Percentiles rank a stretch among this genome's conserved stretches.
phyloP scores from a whole-genome alignment of 1,140 invertebrate species.

The Magallana ariakensis region DNA sequence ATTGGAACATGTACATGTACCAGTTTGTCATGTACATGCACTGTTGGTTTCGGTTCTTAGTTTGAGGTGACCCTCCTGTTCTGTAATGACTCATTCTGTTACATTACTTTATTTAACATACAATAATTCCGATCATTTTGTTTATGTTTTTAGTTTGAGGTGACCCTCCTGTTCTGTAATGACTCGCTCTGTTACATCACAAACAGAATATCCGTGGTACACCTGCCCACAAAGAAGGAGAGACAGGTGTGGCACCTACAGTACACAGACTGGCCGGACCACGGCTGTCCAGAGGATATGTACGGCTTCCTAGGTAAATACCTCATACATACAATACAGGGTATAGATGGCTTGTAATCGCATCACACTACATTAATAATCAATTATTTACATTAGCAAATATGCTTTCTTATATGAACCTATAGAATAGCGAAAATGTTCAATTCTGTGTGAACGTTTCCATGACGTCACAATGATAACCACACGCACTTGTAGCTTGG shows the following conservation, averaged over 20 bases:
- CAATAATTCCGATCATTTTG: conserved; percentile 6
- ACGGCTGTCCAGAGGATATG: conserved; percentile 84
- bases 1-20: too few relatives aligned
- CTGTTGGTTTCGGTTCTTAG: too few relatives aligned
- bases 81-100: conserved; percentile 79
- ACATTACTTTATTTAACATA: too few relatives aligned
- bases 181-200: conserved; percentile 80
- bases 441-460: too few relatives aligned
- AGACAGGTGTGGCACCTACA: conserved; percentile 90
- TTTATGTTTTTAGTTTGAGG: conserved; percentile 84
- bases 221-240: conserved; percentile 72
- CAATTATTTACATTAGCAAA: too few relatives aligned
- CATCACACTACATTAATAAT: too few relatives aligned
- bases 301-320: conserved; percentile 84
- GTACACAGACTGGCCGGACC: conserved; percentile 88
- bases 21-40: conserved; percentile 54
- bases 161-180: conserved; percentile 78
- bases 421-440: too few relatives aligned
- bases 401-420: too few relatives aligned
- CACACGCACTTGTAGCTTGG: too few relatives aligned
- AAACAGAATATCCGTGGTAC: conserved; percentile 75
- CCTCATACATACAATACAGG: background rate
- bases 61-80: conserved; percentile 83
- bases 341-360: too few relatives aligned
- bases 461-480: too few relatives aligned